These are phyloP conservation scores for Aegithalos caudatus DNA, from an alignment of 2,113 vertebrate species.

Conservation along the genomic window DNA sequence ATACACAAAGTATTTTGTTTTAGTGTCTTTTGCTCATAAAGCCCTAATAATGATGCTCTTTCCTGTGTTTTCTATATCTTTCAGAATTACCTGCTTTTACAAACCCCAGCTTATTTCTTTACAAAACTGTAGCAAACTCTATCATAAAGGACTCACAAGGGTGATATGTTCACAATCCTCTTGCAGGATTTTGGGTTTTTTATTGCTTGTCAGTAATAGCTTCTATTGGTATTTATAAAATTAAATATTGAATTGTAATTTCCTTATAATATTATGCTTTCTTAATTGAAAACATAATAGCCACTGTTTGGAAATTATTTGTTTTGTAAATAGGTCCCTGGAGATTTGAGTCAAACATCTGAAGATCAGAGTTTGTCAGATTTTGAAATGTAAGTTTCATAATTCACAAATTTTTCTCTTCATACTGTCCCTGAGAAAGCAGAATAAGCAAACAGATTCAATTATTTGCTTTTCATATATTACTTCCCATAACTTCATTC, in stretches of 20 bases:
- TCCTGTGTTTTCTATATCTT: not conserved
- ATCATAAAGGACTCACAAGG: not conserved
- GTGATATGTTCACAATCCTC: not conserved
- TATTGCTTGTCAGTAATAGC: not conserved
- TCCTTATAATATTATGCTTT: not conserved
- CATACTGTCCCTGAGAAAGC: not conserved
- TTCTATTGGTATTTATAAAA: not conserved
- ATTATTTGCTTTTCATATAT: not conserved
- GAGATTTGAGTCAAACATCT: slow-evolving; percentile 97
- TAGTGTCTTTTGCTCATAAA: not conserved
- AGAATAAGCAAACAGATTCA: not conserved
- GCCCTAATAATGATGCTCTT: not conserved
- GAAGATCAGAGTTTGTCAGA: slow-evolving; percentile 98
- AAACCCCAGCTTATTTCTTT: not conserved
- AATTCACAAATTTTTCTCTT: not conserved
- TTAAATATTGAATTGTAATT: not conserved
- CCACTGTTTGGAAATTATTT: not conserved
- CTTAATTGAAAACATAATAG: slow-evolving; percentile 13
- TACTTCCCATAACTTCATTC: not conserved
- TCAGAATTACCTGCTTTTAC: not conserved
- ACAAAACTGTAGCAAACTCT: not conserved
- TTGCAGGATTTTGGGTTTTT: not conserved
- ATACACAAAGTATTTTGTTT: not conserved
- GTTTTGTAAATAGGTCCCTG: slow-evolving; percentile 82
- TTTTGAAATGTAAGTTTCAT: slow-evolving; percentile 93